Base-by-base conservation (phyloP, 1,140 invertebrate genomes). In the Artemia franciscana region DNA sequence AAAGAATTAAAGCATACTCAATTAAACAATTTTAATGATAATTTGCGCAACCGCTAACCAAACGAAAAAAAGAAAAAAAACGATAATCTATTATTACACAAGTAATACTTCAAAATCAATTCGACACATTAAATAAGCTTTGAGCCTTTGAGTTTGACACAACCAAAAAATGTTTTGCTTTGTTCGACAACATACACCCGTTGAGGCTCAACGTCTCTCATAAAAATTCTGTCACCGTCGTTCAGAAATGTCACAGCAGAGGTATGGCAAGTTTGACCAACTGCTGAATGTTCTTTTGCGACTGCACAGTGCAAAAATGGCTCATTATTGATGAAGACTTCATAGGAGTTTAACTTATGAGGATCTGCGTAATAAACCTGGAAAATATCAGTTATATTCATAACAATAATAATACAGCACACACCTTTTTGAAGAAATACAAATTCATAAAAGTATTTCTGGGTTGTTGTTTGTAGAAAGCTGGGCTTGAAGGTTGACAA, bases 91-190 rank as follows among this genome's bases (percentile, higher is more conserved):
- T n/a, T n/a, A n/a, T n/a, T n/a, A n/a, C n/a, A n/a, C n/a, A n/a
- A n/a, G n/a, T n/a, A n/a, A n/a, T n/a, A n/a, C n/a, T n/a, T n/a
- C n/a, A n/a, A n/a, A n/a, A n/a, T n/a, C n/a, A n/a, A n/a, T n/a
- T n/a, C n/a, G n/a, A n/a, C n/a, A n/a, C n/a, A n/a, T n/a, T n/a
- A n/a, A n/a, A n/a, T n/a, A n/a, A 68, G 69, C 9, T 74, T 73
- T 2, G 75, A 71, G 63, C 81, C 79, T n/a, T 78, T 78, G n/a
- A 85, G 71, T 73, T 84, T 85, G 30, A 85, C 77, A 5, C 85
- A 76, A 27, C 85, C 85, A 68, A 86, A 86, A 74, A 85, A 87
- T 66, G 84, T 86, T 69, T 86, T 85, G 59, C 80, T 80, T 15
- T 79, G 77, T 67, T 84, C 78, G 69, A 87, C 81, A 15, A 86